Base-by-base conservation (phyloP, 1,140 invertebrate genomes). In the Plodia interpunctella region DNA sequence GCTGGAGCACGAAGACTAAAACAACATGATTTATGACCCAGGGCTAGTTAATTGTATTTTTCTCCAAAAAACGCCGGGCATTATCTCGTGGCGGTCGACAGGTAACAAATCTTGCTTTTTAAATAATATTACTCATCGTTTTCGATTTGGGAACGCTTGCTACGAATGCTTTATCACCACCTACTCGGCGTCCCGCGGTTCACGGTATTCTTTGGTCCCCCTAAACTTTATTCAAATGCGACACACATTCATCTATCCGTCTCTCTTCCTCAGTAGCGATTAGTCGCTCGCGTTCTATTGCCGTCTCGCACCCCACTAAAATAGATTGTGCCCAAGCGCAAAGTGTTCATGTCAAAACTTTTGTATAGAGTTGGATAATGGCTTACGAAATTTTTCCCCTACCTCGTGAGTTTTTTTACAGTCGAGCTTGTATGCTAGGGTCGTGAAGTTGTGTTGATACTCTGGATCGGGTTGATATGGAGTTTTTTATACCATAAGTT, bases 301-400 rank as follows among this genome's bases (percentile, higher is more conserved):
- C 81, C 63, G 73, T 89, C 83, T 80, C 84, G 68, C 62, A 66
- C 77, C 65, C 69, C 77, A 87, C 84, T 82, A 87, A 89, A 89
- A 89, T 89, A 89, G 87, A 89, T 79, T 80, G 80, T 88, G 87
- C 84, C 83, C 87, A 89, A 87, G 87, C 84, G 87, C 87, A 89
- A 84, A 78, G 73, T 81, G 78, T 76, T 82, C 84, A 81, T 87
- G 85, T 89, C 87, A 89, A 89, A 87, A 89, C 70, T 89, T 89
- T 87, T 87, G 84, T 89, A 75, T 85, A 83, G 80, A 75, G 66
- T 70, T 63, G 64, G 65, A 66, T 85, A 87, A 88, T 88, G 82
- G 87, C 82, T 85, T 87, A 89, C 87, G 82, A 89, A 86, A 86
- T 87, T 85, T 77, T 87, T 87, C 82, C 84, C 84, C 83, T 85